phyloP scores from a whole-genome alignment of 1,140 invertebrate species.

The Drosophila kepulauana region DNA sequence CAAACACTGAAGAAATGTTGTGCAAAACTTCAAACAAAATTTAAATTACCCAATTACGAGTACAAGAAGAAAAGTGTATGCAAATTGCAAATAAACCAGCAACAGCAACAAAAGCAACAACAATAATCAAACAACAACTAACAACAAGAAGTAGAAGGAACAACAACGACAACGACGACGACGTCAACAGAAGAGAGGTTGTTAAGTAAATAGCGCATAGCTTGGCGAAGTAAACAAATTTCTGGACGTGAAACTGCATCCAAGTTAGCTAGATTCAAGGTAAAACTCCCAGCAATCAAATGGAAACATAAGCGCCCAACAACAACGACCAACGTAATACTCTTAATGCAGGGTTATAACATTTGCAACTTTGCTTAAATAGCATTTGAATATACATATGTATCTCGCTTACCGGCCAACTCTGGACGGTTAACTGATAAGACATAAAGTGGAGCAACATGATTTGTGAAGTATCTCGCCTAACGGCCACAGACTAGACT shows the following conservation, averaged over 20 bases:
- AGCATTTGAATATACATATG: not conserved
- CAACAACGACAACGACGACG: constrained; percentile 22
- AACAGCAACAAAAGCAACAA: constrained; percentile 17
- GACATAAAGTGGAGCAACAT: too few relatives aligned
- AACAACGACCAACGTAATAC: not conserved
- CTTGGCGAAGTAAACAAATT: constrained; percentile 35
- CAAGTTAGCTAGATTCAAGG: constrained; percentile 23
- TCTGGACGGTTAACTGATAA: too few relatives aligned
- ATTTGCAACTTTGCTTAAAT: not conserved
- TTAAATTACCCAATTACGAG: constrained; percentile 61
- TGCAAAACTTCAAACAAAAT: constrained; percentile 37
- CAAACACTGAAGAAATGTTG: constrained; percentile 21
- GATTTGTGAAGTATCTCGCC: too few relatives aligned
- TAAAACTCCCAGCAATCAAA: constrained; percentile 10
- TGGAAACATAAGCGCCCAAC: not conserved
- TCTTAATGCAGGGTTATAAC: not conserved
- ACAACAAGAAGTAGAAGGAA: constrained; percentile 3
- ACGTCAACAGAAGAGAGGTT: constrained; percentile 36
- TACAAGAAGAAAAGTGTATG: constrained; percentile 37
- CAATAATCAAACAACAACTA: constrained; percentile 18
- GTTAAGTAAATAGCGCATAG: constrained; percentile 49
- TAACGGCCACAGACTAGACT: too few relatives aligned
- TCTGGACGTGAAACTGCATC: constrained; percentile 40
- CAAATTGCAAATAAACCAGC: constrained; percentile 46
- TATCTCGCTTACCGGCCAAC: too few relatives aligned